Percentiles rank a stretch among this genome's conserved stretches.
These are phyloP conservation scores for Strigamia transsilvanica DNA, from an alignment of 2,888 invertebrate species.

Conservation along the genomic window DNA sequence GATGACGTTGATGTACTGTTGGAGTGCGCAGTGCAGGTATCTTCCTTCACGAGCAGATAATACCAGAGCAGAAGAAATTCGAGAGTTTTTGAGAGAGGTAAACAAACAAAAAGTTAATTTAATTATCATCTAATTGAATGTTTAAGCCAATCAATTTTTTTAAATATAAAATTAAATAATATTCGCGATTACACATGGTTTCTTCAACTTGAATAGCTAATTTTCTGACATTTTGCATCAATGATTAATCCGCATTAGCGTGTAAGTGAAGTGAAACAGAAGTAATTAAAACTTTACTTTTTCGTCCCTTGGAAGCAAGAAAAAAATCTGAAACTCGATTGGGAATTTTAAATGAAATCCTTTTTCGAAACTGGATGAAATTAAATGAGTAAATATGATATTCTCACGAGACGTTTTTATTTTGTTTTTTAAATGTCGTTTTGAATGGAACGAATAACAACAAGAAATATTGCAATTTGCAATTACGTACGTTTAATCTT, in stretches of 20 bases:
- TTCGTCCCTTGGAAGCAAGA: background rate
- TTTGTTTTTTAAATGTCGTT: no score
- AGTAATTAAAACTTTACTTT: background rate
- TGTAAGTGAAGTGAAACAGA: background rate
- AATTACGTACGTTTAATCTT: background rate
- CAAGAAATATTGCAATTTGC: background rate
- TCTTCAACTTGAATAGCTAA: background rate
- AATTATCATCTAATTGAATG: background rate
- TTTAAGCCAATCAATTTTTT: background rate
- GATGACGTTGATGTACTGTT: background rate
- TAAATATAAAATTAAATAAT: background rate
- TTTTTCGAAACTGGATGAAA: background rate
- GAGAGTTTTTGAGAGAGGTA: background rate
- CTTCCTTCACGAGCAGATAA: background rate
- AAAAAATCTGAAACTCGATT: background rate
- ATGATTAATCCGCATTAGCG: background rate
- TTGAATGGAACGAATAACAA: no score
- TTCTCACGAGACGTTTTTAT: background rate
- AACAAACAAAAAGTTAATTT: background rate
- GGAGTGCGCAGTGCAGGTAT: background rate
- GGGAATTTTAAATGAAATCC: background rate
- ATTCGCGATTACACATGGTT: no score
- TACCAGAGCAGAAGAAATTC: background rate
- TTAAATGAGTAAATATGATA: background rate
- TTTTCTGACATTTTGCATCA: background rate